These are phyloP conservation scores for Ectropis crepuscularia DNA, from an alignment of 2,888 invertebrate genomes.

Conservation along the genomic window DNA sequence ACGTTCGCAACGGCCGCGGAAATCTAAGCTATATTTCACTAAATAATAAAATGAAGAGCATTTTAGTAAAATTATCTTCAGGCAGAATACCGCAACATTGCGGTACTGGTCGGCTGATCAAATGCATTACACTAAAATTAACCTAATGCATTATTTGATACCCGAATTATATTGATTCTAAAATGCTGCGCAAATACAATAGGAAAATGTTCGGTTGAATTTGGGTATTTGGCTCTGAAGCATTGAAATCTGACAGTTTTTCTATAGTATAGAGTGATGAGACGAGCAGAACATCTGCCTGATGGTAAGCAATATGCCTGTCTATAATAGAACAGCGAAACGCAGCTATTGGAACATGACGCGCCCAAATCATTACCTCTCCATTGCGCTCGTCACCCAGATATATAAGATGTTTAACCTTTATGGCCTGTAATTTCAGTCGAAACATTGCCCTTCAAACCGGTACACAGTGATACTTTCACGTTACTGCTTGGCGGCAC, in stretches of 20 bases:
- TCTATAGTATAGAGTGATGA: too few species aligned
- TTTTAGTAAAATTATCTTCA: constrained; percentile 47
- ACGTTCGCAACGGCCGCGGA: constrained; percentile 11
- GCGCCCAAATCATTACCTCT: too few species aligned
- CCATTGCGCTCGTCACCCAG: too few species aligned
- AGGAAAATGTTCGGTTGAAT: constrained; percentile 14
- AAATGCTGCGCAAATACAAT: constrained; percentile 25
- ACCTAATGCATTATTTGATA: constrained; percentile 59
- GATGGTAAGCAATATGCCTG: too few species aligned
- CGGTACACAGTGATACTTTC: too few species aligned
- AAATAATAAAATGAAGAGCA: constrained; percentile 56
- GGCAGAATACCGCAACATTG: constrained; percentile 58
- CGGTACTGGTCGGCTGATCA: constrained; percentile 46
- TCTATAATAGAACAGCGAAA: too few species aligned
- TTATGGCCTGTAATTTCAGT: too few species aligned
- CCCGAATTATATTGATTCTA: constrained; percentile 35
- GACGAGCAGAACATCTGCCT: too few species aligned
- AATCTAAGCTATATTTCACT: constrained; percentile 47
- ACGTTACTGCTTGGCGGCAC: too few species aligned
- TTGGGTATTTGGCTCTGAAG: neutral
- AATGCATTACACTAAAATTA: constrained; percentile 67
- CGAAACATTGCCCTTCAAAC: too few species aligned
- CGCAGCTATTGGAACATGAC: too few species aligned
- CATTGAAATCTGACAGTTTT: neutral
- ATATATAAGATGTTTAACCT: too few species aligned